Base-by-base conservation (phyloP, 2,888 invertebrate species). In the Spicauda simplicius region DNA sequence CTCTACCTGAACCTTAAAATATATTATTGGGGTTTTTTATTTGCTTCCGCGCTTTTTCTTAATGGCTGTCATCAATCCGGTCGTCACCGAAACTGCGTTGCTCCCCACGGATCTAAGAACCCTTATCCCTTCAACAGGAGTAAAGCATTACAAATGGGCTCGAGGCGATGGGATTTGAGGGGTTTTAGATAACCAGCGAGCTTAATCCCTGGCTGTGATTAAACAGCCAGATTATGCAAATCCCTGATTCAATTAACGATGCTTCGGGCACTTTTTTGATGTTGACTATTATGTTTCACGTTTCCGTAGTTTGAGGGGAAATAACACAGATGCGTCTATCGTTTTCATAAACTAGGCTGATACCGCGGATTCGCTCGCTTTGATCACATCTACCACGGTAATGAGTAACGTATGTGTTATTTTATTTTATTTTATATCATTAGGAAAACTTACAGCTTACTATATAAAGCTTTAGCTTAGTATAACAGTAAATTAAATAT, bases 141-240 rank as follows among this genome's bases (percentile, higher is more conserved):
- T 45, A 61, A 61, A 61, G 59, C 65, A 20, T 66, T 66, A 66
- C 66, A 60, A 66, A 66, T 66, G 59, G 60, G 54, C 55, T 50
- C 45, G 60, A 60, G 48, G 58, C 59, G 48, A 66, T 66, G 55
- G 60, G 66, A 66, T 60, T 66, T 66, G 54, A 66, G 48, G 48
- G 59, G 59, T 59, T 60, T 65, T 59, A 59, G 65, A 65, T 65
- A 65, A 60, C 65, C 65, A 65, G 65, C 45, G 41, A 60, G 54
- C 45, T 59, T 65, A 65, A 65, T 65, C 59, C 65, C 53, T 18
- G n/a, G 33, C 65, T 65, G 65, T 19, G 65, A 65, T 65, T 59
- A 59, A 59, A 60, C 65, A 60, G 52, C 41, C 18, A 53, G 59
- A 65, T 65, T 60, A 65, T 59, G 65, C 65, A 60, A 65, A 65